phyloP scores from a whole-genome alignment of 2,797 vertebrate genomes.

The Yasuhikotakia modesta region DNA sequence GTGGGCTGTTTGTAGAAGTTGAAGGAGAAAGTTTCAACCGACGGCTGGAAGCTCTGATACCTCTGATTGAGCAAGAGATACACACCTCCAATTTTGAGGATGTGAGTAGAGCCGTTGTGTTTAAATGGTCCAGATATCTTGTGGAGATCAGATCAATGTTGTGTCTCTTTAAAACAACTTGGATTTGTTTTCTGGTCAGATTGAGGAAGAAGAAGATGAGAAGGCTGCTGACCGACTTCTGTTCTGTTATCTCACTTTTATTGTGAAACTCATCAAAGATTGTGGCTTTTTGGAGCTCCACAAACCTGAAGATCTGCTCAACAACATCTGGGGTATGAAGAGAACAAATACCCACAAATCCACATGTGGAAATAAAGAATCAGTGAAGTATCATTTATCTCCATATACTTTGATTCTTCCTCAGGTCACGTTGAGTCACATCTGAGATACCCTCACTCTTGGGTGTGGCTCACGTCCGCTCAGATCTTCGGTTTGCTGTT shows the following conservation, averaged over 20 bases:
- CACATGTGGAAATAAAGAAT: neutral
- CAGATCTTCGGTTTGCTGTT: conserved; percentile 95
- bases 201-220: conserved; percentile 87
- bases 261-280: conserved; percentile 87
- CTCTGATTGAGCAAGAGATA: conserved; percentile 84
- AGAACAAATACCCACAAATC: conserved; percentile 50
- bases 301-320: conserved; percentile 75
- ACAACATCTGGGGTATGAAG: conserved; percentile 82
- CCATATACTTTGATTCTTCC: neutral
- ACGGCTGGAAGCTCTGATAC: conserved; percentile 80
- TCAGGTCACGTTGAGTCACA: conserved; percentile 87
- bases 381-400: neutral
- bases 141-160: conserved; percentile 1
- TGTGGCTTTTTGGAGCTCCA: conserved; percentile 81
- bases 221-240: conserved; percentile 88
- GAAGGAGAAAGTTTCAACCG: conserved; percentile 83
- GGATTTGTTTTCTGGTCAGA: conserved; percentile 69
- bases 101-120: conserved; percentile 73
- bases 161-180: neutral
- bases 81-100: conserved; percentile 82
- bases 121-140: neutral
- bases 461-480: conserved; percentile 94
- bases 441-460: conserved; percentile 90
- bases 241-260: conserved; percentile 87
- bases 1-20: conserved; percentile 90